Evolutionary conservation across 2,888 invertebrate genomes (phyloP), one percentile per base, ranked within the genome.

Genomic region (Andrena minutula): DNA sequence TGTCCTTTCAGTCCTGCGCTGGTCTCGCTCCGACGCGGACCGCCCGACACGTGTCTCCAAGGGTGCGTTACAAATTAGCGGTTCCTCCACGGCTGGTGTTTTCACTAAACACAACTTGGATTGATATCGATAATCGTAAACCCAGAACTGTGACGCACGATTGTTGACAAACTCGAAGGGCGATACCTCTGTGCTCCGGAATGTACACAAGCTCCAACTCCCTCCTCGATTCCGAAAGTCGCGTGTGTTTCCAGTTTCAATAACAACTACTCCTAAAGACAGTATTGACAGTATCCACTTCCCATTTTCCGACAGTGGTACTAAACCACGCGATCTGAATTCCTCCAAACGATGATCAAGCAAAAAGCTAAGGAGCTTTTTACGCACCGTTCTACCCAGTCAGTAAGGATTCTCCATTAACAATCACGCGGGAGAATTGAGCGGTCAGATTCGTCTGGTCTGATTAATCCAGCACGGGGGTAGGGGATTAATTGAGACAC

Each of bases 401-500:
- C 23, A 10, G 10, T 35, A 8, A 23, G 26, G 61, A 60, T 28
- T 16, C 10, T 12, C 12, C 7, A 2, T n/a, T 41, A 64, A 41
- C 58, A 32, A 28, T 58, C 28, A 28, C 56, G 60, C 20, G 28
- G 35, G 35, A 23, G 23, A 4, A n/a, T 51, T 47, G 51, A 32
- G 10, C 30, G 56, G 35, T 32, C 26, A n/a, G 32, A 47, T 8
- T 12, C 41, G n/a, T 16, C 26, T 23, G 32, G 64, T 51, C 72
- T 35, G 20, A 61, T 78, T 51, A 66, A 35, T 30, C 56, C n/a
- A 32, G 6, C 32, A 26, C 26, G 10, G 56, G 56, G 41, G 35
- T 30, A 63, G 32, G 53, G 66, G 74, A 63, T 74, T 56, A 63
- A 68, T 74, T 16, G 64, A 64, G 64, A 20, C 64, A 26, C 63